Conservation (phyloP, 2,888 invertebrate genomes). For the Trissolcus brochymenae region DNA sequence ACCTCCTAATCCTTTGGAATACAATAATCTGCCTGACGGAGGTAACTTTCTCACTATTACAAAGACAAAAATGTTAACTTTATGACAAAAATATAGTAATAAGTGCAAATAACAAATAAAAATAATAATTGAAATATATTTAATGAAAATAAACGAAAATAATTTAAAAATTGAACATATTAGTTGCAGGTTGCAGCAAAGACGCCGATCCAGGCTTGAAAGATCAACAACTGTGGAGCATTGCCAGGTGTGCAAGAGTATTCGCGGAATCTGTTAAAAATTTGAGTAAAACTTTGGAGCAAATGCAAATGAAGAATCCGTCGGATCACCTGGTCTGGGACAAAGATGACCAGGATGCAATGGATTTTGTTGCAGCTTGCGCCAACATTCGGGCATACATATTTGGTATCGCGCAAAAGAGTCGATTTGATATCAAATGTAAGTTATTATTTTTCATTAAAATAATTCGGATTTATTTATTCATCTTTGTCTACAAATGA, state of each 20-base stretch:
- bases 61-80: not conserved
- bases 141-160: not conserved
- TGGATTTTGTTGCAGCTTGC: conserved; percentile 98
- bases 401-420: conserved; percentile 91
- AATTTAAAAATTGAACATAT: not conserved
- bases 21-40: conserved; percentile 79
- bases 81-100: not conserved
- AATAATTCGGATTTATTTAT: no score
- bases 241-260: conserved; percentile 84
- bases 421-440: conserved; percentile 97
- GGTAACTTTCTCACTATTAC: conserved; percentile 63
- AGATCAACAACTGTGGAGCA: conserved; percentile 88
- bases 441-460: conserved; percentile 58
- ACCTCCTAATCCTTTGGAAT: conserved; percentile 88
- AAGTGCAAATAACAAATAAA: not conserved
- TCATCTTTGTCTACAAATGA: no score
- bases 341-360: conserved; percentile 94
- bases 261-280: conserved; percentile 83
- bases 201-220: conserved; percentile 79
- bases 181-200: conserved; percentile 78
- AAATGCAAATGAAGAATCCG: conserved; percentile 75
- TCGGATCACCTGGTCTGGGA: conserved; percentile 94
- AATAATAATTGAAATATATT: not conserved
- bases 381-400: conserved; percentile 94
- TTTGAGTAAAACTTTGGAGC: conserved; percentile 80